Evolutionary conservation across 23 tunicate species (phyloP).

Genomic region (Trididemnum clinides): DNA sequence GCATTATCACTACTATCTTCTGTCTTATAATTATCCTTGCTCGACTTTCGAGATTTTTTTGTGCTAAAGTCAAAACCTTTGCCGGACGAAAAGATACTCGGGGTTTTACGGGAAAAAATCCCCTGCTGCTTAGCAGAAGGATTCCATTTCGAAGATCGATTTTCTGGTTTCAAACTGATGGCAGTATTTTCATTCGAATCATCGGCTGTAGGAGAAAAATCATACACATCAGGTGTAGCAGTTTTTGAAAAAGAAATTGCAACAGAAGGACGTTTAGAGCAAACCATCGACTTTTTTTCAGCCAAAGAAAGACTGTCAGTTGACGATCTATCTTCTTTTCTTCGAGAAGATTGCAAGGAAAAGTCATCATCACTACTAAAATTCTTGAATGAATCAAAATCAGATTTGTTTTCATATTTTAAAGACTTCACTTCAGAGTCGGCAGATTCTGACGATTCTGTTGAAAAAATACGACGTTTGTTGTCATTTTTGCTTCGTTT

Average conservation of each 20-base stretch:
- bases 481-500: not conserved
- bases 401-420: not conserved
- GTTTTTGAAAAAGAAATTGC: not conserved
- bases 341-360: not conserved
- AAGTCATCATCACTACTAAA: constrained; percentile 8
- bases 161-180: constrained; percentile 68
- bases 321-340: not conserved
- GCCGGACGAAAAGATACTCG: not conserved
- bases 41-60: constrained; percentile 11
- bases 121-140: constrained; percentile 5
- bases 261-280: not conserved
- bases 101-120: constrained; percentile 23
- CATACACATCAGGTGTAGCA: constrained; percentile 64
- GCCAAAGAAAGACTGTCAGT: not conserved
- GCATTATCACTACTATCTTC: too few species aligned
- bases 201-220: constrained; percentile 67
- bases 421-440: constrained; percentile 27
- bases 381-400: not conserved
- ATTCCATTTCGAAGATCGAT: constrained; percentile 26
- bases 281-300: not conserved
- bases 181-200: constrained; percentile 47
- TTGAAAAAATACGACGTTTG: constrained; percentile 35
- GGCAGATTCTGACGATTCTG: constrained; percentile 27
- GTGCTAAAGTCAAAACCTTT: not conserved
- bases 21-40: not conserved